Base-by-base conservation (phyloP, 2,888 invertebrate genomes). In the Scaeva pyrastri region DNA sequence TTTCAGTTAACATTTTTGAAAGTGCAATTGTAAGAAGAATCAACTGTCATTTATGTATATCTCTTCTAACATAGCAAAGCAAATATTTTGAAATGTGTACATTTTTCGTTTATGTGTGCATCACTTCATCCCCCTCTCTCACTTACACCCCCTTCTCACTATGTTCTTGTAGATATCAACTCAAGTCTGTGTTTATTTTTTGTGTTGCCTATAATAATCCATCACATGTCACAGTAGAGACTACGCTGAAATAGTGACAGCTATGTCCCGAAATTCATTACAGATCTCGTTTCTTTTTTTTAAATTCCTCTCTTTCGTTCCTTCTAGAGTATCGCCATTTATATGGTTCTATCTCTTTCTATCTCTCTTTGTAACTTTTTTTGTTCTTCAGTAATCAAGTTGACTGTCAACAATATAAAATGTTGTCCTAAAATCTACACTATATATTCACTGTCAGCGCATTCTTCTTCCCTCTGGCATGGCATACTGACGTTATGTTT, bases 321-420 rank as follows among this genome's bases (percentile, higher is more conserved):
- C 21, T 12, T 23, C 6, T 11, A 10, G 39, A 11, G 10, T 36
- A 1, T 10, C n/a, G 10, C 5, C n/a, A 26, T n/a, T 4, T 36
- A 56, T 19, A 5, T 36, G 31, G 5, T 36, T 36, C 10, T 11
- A 36, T 39, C 11, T 36, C 56, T 56, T 10, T 19, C 39, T 11
- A 4, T 6, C 31, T 14, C 45, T 31, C 21, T 45, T 11, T 62
- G 6, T 8, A 31, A 14, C 48, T n/a, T 23, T 23, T 19, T 72
- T 36, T 62, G 36, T 31, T 60, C 55, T 74, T 55, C 11, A 12
- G 41, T 43, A 60, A 78, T 83, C 83, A 78, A 72, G 66, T 48
- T 45, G 41, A 76, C 73, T 86, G 85, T 81, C 85, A 86, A n/a
- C 76, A 70, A 62, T 77, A 72, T 81, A 77, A 77, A 77, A 70